Evolutionary conservation across 2,113 vertebrate species (phyloP).

Genomic region (Lethenteron reissneri): DNA sequence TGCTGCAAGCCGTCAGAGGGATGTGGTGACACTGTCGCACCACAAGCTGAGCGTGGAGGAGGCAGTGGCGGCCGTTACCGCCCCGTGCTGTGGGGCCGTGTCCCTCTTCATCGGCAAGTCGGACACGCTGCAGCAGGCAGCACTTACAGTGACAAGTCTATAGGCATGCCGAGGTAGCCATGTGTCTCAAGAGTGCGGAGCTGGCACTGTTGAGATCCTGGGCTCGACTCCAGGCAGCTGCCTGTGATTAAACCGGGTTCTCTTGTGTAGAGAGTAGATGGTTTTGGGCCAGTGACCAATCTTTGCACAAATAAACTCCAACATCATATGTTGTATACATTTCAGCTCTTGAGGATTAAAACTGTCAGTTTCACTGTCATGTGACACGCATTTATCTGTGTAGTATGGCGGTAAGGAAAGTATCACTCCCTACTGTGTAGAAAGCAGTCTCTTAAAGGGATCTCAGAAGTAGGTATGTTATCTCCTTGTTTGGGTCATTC

Average conservation of each 20-base stretch:
- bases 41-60: slow-evolving; percentile 45
- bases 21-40: slow-evolving; percentile 37
- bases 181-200: not conserved
- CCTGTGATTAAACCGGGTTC: not conserved
- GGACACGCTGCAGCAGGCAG: not conserved
- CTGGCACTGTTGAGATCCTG: not conserved
- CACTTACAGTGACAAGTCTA: too few species aligned
- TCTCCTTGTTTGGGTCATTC: too few species aligned
- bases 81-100: slow-evolving; percentile 47
- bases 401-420: too few species aligned
- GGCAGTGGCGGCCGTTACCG: slow-evolving; percentile 33
- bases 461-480: too few species aligned
- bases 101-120: slow-evolving; percentile 59
- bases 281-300: not conserved
- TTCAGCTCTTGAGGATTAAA: too few species aligned
- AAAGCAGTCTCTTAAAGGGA: too few species aligned
- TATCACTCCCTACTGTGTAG: too few species aligned
- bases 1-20: slow-evolving; percentile 11
- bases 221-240: not conserved
- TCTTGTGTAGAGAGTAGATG: not conserved
- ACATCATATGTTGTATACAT: too few species aligned
- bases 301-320: too few species aligned
- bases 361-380: too few species aligned
- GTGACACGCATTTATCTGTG: too few species aligned
- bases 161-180: not conserved